A percentile compares a stretch with the other conserved stretches of the same genome.
Conservation (phyloP, 2,888 invertebrate species). For the Campoletis raptor region DNA sequence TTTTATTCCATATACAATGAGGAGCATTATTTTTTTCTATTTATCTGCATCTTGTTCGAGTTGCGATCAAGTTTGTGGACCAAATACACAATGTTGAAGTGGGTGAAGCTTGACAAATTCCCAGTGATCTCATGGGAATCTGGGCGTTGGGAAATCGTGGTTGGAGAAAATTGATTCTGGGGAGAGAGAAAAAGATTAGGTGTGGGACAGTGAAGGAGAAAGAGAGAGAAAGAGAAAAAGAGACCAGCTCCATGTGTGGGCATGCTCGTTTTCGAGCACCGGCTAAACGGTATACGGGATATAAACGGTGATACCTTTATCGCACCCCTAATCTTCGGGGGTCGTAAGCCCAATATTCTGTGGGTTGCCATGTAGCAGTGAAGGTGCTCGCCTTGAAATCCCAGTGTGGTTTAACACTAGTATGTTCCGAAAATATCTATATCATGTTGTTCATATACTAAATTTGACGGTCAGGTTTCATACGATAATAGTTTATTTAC, state of each 20-base stretch:
- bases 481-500: not conserved
- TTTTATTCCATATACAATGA: not conserved
- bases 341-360: constrained; percentile 51
- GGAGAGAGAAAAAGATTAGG: not conserved
- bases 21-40: not conserved
- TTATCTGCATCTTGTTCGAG: not conserved
- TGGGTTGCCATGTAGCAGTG: constrained; percentile 23
- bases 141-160: constrained; percentile 42
- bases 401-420: constrained; percentile 33
- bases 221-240: not conserved
- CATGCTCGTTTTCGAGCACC: constrained; percentile 18
- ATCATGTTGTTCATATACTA: constrained; percentile 15
- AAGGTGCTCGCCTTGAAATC: constrained; percentile 26
- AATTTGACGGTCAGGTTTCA: constrained; percentile 1
- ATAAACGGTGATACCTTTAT: constrained; percentile 53
- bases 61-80: constrained; percentile 10
- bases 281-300: constrained; percentile 37
- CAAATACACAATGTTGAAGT: constrained; percentile 3
- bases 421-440: not conserved
- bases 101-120: constrained; percentile 40
- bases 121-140: constrained; percentile 45
- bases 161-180: constrained; percentile 39
- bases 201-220: not conserved
- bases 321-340: constrained; percentile 54
- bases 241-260: not conserved